These are phyloP conservation scores for Rhabdomys pumilio DNA, from an alignment of 2,797 vertebrate species.

Conservation along the genomic window DNA sequence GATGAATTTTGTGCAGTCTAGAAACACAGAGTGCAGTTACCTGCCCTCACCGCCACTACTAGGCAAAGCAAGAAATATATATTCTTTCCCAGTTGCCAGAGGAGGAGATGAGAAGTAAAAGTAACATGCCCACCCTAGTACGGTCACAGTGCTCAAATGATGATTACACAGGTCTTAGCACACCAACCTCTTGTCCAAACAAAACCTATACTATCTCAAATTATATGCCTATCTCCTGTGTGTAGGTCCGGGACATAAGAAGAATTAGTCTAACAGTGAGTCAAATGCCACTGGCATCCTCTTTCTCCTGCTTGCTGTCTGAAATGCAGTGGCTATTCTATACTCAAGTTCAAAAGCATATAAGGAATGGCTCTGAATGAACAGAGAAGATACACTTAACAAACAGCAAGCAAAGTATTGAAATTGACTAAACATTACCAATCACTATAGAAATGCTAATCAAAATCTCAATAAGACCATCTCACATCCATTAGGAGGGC, in stretches of 20 bases:
- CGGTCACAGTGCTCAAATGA: not conserved
- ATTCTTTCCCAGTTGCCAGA: not conserved
- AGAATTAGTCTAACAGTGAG: slow-evolving; percentile 10
- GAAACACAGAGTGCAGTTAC: not conserved
- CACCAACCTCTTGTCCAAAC: slow-evolving; percentile 27
- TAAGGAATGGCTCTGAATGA: not conserved
- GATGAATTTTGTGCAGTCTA: not conserved
- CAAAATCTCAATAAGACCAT: not conserved
- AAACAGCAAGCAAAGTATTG: not conserved
- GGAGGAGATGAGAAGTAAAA: not conserved
- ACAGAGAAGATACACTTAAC: not conserved
- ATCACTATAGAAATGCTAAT: not conserved
- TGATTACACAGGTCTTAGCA: not conserved
- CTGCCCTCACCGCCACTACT: not conserved
- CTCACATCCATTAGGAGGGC: not conserved
- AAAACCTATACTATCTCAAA: slow-evolving; percentile 12
- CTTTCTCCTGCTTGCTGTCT: not conserved
- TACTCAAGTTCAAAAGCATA: not conserved
- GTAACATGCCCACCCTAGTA: not conserved
- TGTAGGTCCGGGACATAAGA: not conserved
- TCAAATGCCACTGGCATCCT: not conserved
- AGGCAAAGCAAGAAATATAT: slow-evolving; percentile 8
- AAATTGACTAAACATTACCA: not conserved
- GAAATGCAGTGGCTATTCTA: not conserved
- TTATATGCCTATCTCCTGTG: not conserved